Evolutionary conservation across 2,888 invertebrate genomes (phyloP).

Genomic region (Lamellibrachia columna): DNA sequence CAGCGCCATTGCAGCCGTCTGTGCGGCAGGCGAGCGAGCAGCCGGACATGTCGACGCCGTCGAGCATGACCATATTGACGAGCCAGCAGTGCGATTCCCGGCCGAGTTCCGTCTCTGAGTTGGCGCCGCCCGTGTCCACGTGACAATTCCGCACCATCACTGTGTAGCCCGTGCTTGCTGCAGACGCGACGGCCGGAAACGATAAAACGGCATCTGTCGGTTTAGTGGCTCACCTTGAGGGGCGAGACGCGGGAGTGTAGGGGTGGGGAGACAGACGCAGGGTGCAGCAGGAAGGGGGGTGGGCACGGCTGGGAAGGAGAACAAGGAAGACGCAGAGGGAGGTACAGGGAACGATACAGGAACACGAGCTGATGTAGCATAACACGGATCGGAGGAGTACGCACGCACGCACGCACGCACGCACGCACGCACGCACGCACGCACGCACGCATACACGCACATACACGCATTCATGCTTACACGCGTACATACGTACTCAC

Average conservation of each 20-base stretch:
- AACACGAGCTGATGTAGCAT: background rate
- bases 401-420: background rate
- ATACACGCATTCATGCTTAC: slow-evolving; percentile 23
- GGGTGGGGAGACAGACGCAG: background rate
- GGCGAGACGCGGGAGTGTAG: background rate
- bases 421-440: slow-evolving; percentile 1
- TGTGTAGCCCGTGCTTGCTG: slow-evolving; percentile 65
- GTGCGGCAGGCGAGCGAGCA: slow-evolving; percentile 92
- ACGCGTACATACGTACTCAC: slow-evolving; percentile 23
- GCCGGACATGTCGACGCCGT: slow-evolving; percentile 87
- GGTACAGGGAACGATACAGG: background rate
- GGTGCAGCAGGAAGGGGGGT: background rate
- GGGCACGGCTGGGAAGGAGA: background rate
- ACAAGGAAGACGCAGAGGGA: background rate
- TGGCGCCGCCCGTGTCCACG: slow-evolving; percentile 90
- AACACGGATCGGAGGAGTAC: background rate
- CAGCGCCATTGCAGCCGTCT: slow-evolving; percentile 81
- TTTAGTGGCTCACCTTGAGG: slow-evolving; percentile 5
- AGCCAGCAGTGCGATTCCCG: slow-evolving; percentile 39
- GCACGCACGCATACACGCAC: background rate
- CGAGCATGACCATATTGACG: slow-evolving; percentile 76
- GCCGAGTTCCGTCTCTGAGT: slow-evolving; percentile 94
- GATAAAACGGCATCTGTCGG: slow-evolving; percentile 16
- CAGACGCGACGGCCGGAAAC: background rate
- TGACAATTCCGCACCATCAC: slow-evolving; percentile 91